phyloP scores from a whole-genome alignment of 2,888 invertebrate genomes.

The Geotrupes spiniger region DNA sequence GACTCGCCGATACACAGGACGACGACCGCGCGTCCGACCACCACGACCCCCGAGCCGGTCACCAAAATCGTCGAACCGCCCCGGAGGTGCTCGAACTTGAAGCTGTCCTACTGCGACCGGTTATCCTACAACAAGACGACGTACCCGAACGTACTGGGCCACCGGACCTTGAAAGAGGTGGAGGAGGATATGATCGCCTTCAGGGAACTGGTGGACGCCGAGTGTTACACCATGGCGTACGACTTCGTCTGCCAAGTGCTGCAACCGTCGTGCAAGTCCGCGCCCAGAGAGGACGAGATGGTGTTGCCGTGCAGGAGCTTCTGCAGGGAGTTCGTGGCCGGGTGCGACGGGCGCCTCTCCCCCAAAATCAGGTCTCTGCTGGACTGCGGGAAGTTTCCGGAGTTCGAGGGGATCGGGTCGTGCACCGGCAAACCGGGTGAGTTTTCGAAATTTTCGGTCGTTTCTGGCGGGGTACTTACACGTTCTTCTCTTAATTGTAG shows the following conservation, averaged over 20 bases:
- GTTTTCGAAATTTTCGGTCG: not conserved
- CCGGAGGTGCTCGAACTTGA: slow-evolving; percentile 66
- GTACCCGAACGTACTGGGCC: slow-evolving; percentile 78
- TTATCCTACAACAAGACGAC: slow-evolving; percentile 77
- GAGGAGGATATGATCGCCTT: slow-evolving; percentile 76
- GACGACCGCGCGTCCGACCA: slow-evolving; percentile 47
- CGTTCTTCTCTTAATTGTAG: slow-evolving; percentile 18
- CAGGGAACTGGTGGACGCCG: slow-evolving; percentile 84
- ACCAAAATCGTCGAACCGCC: slow-evolving; percentile 60
- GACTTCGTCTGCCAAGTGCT: slow-evolving; percentile 86
- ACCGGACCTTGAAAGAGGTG: slow-evolving; percentile 61
- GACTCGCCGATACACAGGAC: slow-evolving; percentile 44
- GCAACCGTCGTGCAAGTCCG: slow-evolving; percentile 70
- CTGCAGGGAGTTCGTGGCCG: slow-evolving; percentile 79
- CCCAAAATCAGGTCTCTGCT: slow-evolving; percentile 68
- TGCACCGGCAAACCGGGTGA: slow-evolving; percentile 76
- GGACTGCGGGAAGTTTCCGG: slow-evolving; percentile 77
- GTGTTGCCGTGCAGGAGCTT: slow-evolving; percentile 78
- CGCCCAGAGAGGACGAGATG: slow-evolving; percentile 54
- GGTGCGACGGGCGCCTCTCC: slow-evolving; percentile 75
- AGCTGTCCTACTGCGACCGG: slow-evolving; percentile 66
- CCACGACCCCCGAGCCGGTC: slow-evolving; percentile 46
- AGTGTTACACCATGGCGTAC: slow-evolving; percentile 82
- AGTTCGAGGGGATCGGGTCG: slow-evolving; percentile 70
- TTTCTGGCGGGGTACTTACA: not conserved